Evolutionary conservation across 2,888 invertebrate genomes (phyloP), one percentile per base, ranked within the genome.

Genomic region (Drosophila meridionalis): DNA sequence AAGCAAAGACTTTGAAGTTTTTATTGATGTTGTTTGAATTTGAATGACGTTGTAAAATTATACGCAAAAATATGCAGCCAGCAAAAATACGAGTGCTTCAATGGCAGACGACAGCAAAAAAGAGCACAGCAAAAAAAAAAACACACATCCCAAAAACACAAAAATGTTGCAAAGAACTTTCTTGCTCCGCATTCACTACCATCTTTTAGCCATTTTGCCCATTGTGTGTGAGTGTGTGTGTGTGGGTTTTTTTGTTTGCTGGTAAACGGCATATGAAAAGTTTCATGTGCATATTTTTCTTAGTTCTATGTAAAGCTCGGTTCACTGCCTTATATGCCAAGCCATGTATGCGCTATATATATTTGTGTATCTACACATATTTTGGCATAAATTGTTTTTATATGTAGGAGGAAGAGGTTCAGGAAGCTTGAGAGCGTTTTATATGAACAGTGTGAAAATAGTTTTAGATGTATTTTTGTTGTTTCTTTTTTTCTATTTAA

Each of bases 41-140:
- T 88, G 84, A 83, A 88, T 86, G 89, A 86, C 85, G 81, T 76
- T 86, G 85, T 86, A 80, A 88, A 86, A 86, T 88, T 88, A 86
- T 86, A 83, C 82, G 71, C 70, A 81, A 86, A 86, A 86, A 71
- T 83, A 78, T 83, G 77, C 78, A 86, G 57, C 56, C 63, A 64
- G 53, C 52, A 65, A 53, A 70, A 58, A 60, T 62, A 66, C 58
- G 57, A 58, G 14, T 56, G 63, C 36, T 26, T 42, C 52, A 45
- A 62, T 30, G 9, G 45, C 53, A 60, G 56, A 50, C 40, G 34
- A 32, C 52, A 64, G 42, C 36, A 47, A 62, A 32, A 40, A 28
- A 28, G 11, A n/a, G 14, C 26, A 48, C 52, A 60, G 30, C 2
- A 53, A 32, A 12, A 43, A 40, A 14, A 14, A 40, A 40, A 36